Conservation (phyloP, 2,888 invertebrate species). For the Pyrocoelia pectoralis region DNA sequence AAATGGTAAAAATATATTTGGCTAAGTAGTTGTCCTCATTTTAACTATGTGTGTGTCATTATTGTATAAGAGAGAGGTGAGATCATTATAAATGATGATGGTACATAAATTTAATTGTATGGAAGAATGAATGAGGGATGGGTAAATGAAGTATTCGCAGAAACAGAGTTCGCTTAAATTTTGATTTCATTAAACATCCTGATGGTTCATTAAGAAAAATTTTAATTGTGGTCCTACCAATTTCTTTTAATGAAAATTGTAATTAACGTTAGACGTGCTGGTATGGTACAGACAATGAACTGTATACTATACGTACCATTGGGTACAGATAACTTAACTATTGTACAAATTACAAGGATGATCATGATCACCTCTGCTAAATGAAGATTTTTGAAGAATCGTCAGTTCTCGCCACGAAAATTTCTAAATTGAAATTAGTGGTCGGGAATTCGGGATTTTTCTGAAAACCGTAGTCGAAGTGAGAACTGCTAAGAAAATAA, state of each 20-base stretch:
- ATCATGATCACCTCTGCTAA: no score
- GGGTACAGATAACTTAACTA: no score
- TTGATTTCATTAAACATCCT: neutral
- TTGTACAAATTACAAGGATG: no score
- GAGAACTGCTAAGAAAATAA: no score
- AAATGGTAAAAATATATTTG: neutral
- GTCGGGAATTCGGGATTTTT: no score
- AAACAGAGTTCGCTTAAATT: neutral
- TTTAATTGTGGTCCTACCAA: neutral
- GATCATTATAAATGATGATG: neutral
- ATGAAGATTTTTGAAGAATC: no score
- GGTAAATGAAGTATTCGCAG: neutral
- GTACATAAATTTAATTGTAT: no score
- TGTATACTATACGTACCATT: no score
- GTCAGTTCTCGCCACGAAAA: no score
- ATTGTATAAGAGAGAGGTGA: neutral
- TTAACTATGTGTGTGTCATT: neutral
- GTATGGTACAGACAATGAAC: no score
- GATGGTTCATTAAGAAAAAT: neutral
- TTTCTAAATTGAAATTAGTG: no score
- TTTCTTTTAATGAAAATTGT: neutral
- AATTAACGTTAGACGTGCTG: neutral
- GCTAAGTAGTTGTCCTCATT: neutral
- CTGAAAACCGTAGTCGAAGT: no score
- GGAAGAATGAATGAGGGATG: neutral